Percentiles rank a stretch among this genome's conserved stretches.
These are phyloP conservation scores for Hipposideros armiger DNA, from an alignment of 2,113 vertebrate species.

Conservation along the genomic window DNA sequence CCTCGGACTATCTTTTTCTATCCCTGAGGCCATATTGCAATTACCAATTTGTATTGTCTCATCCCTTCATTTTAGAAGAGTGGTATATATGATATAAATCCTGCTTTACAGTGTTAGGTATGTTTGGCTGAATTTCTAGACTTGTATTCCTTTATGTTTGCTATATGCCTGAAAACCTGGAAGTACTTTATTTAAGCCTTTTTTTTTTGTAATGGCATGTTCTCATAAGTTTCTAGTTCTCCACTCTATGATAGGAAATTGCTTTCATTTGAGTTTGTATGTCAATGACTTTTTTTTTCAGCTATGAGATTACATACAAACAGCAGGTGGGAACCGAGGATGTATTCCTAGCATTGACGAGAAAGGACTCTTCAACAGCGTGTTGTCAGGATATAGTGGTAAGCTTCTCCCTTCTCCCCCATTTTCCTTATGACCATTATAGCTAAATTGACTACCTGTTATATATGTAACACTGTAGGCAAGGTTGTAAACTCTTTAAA, in stretches of 20 bases:
- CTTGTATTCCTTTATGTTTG: conserved; percentile 44
- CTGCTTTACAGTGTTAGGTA: neutral
- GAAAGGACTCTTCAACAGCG: conserved; percentile 94
- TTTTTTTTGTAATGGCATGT: conserved; percentile 27
- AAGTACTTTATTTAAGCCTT: conserved; percentile 35
- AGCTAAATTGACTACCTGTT: conserved; percentile 7
- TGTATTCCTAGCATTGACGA: conserved; percentile 93
- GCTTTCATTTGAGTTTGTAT: conserved; percentile 43
- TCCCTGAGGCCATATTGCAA: too few relatives aligned
- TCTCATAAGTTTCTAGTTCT: conserved; percentile 35
- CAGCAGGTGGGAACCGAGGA: conserved; percentile 95
- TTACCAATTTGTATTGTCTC: too few relatives aligned
- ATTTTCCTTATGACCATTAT: conserved; percentile 34
- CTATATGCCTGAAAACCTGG: conserved; percentile 49
- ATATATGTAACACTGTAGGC: neutral
- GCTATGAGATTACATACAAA: conserved; percentile 94
- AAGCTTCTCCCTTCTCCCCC: conserved; percentile 69
- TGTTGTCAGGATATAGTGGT: conserved; percentile 97
- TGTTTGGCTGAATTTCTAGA: conserved; percentile 56
- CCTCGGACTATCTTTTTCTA: too few relatives aligned
- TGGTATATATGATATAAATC: conserved; percentile 12
- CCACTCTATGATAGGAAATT: conserved; percentile 52
- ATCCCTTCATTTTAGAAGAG: conserved; percentile 57
- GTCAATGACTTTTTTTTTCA: conserved; percentile 80
- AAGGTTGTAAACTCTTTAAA: conserved; percentile 40